Percentiles rank a stretch among this genome's conserved stretches.
Evolutionary conservation across 2,797 vertebrate genomes (phyloP).

Genomic region (Sebastes matsubarae): DNA sequence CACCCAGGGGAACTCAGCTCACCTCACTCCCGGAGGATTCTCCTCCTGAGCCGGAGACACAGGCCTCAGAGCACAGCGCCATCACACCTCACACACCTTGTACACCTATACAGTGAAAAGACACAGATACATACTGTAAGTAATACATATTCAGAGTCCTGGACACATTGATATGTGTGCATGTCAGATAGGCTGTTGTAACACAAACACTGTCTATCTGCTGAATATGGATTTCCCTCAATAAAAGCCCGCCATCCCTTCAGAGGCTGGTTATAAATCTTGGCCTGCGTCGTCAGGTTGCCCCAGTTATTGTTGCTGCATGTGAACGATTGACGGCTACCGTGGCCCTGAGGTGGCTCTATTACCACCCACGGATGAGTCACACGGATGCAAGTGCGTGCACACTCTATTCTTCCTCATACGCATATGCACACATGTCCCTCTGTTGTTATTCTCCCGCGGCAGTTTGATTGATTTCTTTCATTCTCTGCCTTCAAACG

Average conservation of each 20-base stretch:
- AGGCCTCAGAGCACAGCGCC: conserved; percentile 88
- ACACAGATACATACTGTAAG: not conserved
- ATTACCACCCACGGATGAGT: conserved; percentile 74
- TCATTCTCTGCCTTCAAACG: conserved; percentile 40
- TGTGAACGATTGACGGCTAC: conserved; percentile 50
- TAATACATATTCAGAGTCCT: not conserved
- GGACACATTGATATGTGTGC: conserved; percentile 29
- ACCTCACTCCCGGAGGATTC: conserved; percentile 73
- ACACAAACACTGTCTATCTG: conserved; percentile 41
- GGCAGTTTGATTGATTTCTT: conserved; percentile 51
- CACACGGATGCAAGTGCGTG: conserved; percentile 43
- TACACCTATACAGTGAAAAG: conserved; percentile 46
- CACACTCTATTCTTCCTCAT: conserved; percentile 23
- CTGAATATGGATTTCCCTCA: conserved; percentile 61
- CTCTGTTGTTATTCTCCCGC: conserved; percentile 39
- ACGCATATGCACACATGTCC: conserved; percentile 32
- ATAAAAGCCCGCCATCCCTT: conserved; percentile 45
- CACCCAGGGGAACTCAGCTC: conserved; percentile 6
- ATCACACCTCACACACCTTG: conserved; percentile 80
- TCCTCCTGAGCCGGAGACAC: conserved; percentile 68
- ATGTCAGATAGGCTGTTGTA: conserved; percentile 12
- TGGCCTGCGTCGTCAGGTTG: conserved; percentile 12
- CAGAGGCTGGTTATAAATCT: conserved; percentile 44
- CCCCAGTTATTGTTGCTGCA: conserved; percentile 49
- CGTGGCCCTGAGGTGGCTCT: conserved; percentile 49